Conservation (phyloP, 37 sponge, comb jelly and placozoan species). For the Ianthella basta region DNA sequence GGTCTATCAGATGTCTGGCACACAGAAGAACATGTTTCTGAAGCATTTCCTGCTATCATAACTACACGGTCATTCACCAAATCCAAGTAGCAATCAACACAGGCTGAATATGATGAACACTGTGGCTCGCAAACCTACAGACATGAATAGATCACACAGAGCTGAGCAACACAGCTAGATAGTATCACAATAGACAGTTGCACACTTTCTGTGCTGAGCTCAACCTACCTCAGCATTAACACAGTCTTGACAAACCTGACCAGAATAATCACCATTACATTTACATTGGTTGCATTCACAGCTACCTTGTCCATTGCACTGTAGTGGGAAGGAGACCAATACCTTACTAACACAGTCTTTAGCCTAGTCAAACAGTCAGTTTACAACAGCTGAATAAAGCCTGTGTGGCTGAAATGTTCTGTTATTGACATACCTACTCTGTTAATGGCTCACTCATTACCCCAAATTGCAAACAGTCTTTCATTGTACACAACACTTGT, state of each 20-base stretch:
- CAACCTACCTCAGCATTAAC: background rate
- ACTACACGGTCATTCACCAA: background rate
- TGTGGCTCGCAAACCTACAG: background rate
- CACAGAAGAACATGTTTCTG: background rate
- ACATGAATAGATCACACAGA: too few relatives aligned
- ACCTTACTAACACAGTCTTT: too few relatives aligned
- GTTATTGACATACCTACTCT: too few relatives aligned
- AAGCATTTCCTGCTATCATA: background rate
- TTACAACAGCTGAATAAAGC: too few relatives aligned
- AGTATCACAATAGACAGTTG: background rate
- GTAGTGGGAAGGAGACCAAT: background rate
- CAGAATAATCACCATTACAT: background rate
- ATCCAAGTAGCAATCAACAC: background rate
- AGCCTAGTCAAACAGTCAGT: too few relatives aligned
- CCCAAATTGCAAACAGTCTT: too few relatives aligned
- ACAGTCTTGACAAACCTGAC: background rate
- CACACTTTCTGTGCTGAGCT: background rate
- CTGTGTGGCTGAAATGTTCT: too few relatives aligned
- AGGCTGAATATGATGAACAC: background rate
- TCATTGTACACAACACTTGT: too few relatives aligned
- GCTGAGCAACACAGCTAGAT: too few relatives aligned
- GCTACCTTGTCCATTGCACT: constrained; percentile 11
- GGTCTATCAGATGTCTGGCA: background rate
- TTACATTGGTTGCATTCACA: constrained; percentile 15
- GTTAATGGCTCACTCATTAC: too few relatives aligned